Percentiles rank a stretch among this genome's conserved stretches.
Conservation (phyloP, 1,140 invertebrate genomes). For the Homalodisca vitripennis region DNA sequence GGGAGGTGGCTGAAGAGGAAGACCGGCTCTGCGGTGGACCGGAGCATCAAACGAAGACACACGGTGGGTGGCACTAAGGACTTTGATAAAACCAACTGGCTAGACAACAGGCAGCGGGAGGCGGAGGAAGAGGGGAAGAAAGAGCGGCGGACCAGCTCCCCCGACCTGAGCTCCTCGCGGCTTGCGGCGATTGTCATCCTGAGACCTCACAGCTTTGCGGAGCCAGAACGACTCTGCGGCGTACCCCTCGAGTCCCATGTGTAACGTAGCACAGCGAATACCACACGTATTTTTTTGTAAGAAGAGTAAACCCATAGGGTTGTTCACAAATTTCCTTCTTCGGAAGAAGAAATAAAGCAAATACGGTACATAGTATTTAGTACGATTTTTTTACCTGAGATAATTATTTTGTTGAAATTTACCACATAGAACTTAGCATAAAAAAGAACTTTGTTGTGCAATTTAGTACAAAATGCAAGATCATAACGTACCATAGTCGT, state of each 20-base stretch:
- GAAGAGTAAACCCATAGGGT: too few relatives aligned
- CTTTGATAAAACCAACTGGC: slow-evolving; percentile 66
- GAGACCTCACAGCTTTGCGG: slow-evolving; percentile 53
- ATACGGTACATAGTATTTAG: too few relatives aligned
- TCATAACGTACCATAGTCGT: too few relatives aligned
- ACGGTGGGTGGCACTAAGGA: slow-evolving; percentile 90
- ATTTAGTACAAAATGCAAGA: too few relatives aligned
- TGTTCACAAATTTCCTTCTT: too few relatives aligned
- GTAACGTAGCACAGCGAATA: too few relatives aligned
- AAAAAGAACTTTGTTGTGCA: too few relatives aligned
- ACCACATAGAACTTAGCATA: too few relatives aligned
- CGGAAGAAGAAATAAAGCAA: too few relatives aligned
- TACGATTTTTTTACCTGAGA: too few relatives aligned
- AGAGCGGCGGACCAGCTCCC: slow-evolving; percentile 60
- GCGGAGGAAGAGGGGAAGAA: slow-evolving; percentile 53
- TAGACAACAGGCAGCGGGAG: slow-evolving; percentile 55
- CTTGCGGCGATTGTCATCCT: slow-evolving; percentile 52
- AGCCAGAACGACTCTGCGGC: slow-evolving; percentile 33
- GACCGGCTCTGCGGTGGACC: slow-evolving; percentile 66
- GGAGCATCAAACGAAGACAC: slow-evolving; percentile 83
- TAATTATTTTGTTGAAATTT: too few relatives aligned
- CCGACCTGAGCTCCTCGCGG: slow-evolving; percentile 57
- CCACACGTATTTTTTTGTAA: too few relatives aligned
- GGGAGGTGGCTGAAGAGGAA: slow-evolving; percentile 58
- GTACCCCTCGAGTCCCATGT: slow-evolving; percentile 40